Percentiles rank a stretch among this genome's conserved stretches.
phyloP scores from a whole-genome alignment of 2,888 invertebrate species.

The Craniophora ligustri region DNA sequence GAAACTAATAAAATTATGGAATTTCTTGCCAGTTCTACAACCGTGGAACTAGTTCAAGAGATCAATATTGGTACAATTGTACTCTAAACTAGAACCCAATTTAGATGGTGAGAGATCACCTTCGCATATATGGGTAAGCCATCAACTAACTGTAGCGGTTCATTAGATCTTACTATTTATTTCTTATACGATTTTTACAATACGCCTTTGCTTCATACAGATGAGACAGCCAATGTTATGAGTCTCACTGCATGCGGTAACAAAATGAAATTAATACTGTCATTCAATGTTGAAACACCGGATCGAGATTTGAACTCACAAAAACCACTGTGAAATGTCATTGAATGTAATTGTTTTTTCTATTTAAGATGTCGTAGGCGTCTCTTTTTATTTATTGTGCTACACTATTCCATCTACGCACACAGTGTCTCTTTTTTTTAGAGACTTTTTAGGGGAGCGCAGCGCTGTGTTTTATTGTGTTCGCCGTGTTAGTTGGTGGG shows the following conservation, averaged over 20 bases:
- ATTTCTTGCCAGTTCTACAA: too few species aligned
- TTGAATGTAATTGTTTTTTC: constrained; percentile 78
- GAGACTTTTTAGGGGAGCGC: constrained; percentile 1
- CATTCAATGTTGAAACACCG: constrained; percentile 74
- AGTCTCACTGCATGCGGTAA: constrained; percentile 52
- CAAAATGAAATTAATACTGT: constrained; percentile 75
- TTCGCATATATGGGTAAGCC: too few species aligned
- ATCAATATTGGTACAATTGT: too few species aligned
- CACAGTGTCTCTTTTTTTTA: constrained; percentile 33
- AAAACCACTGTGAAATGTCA: constrained; percentile 69
- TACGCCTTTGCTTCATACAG: constrained; percentile 3
- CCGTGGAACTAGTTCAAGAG: too few species aligned
- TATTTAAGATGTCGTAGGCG: constrained; percentile 68
- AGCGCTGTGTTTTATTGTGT: constrained; percentile 37
- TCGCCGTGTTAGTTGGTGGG: constrained; percentile 46
- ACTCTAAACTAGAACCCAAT: too few species aligned
- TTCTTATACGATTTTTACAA: neutral
- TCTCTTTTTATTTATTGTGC: constrained; percentile 66
- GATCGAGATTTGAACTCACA: constrained; percentile 64
- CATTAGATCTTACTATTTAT: too few species aligned
- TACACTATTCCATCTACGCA: constrained; percentile 53
- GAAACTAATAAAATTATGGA: too few species aligned
- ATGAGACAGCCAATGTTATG: constrained; percentile 15
- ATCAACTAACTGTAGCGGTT: too few species aligned
- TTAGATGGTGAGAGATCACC: too few species aligned